Base-by-base conservation (phyloP, 2,888 invertebrate species). In the Rhimphoctona megacephalus region DNA sequence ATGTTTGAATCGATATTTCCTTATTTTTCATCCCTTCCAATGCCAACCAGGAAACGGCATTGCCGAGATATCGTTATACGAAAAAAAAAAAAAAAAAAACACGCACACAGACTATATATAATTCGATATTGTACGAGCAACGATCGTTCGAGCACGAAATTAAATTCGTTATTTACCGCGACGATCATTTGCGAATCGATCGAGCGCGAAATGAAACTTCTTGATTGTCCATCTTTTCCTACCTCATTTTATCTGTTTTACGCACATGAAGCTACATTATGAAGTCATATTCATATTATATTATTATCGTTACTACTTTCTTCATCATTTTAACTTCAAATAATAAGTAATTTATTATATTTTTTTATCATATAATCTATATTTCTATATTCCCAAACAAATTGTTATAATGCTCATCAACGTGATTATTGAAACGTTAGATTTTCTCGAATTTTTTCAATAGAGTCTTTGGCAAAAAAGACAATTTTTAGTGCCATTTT, bases 191-290 rank as follows among this genome's bases (percentile, higher is more conserved):
- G 67, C 22, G 61, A 85, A 43, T 82, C 85, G 82, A 85, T 76
- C 69, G 85, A 85, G 74, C 85, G 85, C 85, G 82, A 85, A 85
- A 85, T 85, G 79, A 85, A 85, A 85, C 79, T 82, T 85, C 66
- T 81, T 80, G 52, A 74, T 84, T 77, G 85, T 77, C 54, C 74
- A 52, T 49, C 54, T 52, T 39, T 64, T 54, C n/a, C 22, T 66
- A 43, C 64, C 25, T 43, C 43, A 30, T 70, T 70, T 36, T 33
- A 79, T 79, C n/a, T 57, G 6, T 79, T 22, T n/a, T 43, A 43
- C 8, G n/a, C 43, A 64, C 43, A 64, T 8, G 25, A 25, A 14
- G 30, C 14, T 7, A 57, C 25, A 5, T 30, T 14, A 14, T 25
- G 5, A 25, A 57, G 2, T 25, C 57, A 57, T 57, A 14, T 57